Conservation (phyloP, 2,888 invertebrate genomes). For the Tineola bisselliella region DNA sequence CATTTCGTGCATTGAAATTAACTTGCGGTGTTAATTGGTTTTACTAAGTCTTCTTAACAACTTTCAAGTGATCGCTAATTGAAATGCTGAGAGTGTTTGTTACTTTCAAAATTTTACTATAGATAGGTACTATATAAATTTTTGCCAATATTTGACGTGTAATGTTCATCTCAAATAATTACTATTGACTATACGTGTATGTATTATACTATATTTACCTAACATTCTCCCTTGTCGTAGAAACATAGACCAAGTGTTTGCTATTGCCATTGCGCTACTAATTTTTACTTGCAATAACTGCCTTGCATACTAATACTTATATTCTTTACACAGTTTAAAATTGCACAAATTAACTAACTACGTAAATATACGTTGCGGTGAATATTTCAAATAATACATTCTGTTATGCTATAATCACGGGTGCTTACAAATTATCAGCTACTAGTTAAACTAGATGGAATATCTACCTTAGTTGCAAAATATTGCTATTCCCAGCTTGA, state of each 20-base stretch:
- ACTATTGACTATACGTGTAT: too few species aligned
- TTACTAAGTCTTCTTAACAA: not conserved
- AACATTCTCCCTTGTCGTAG: too few species aligned
- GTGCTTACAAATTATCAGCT: slow-evolving; percentile 42
- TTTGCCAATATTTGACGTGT: too few species aligned
- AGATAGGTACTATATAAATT: too few species aligned
- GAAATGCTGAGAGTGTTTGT: too few species aligned
- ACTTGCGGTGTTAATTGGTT: not conserved
- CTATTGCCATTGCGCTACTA: not conserved
- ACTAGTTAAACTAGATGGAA: slow-evolving; percentile 49
- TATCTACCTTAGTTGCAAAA: slow-evolving; percentile 51
- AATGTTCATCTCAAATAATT: too few species aligned
- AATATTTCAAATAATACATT: not conserved
- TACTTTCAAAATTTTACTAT: too few species aligned
- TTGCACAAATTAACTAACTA: not conserved
- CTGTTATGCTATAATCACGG: slow-evolving; percentile 37
- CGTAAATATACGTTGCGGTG: not conserved
- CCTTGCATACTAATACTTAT: not conserved
- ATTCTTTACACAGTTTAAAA: not conserved
- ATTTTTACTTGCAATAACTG: not conserved
- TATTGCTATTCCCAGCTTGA: slow-evolving; percentile 41
- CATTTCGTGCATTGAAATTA: not conserved
- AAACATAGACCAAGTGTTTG: too few species aligned
- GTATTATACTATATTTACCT: too few species aligned
- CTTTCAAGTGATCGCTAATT: not conserved